Evolutionary conservation across 1,140 invertebrate genomes (phyloP).

Genomic region (Pemphigus obesinymphae): DNA sequence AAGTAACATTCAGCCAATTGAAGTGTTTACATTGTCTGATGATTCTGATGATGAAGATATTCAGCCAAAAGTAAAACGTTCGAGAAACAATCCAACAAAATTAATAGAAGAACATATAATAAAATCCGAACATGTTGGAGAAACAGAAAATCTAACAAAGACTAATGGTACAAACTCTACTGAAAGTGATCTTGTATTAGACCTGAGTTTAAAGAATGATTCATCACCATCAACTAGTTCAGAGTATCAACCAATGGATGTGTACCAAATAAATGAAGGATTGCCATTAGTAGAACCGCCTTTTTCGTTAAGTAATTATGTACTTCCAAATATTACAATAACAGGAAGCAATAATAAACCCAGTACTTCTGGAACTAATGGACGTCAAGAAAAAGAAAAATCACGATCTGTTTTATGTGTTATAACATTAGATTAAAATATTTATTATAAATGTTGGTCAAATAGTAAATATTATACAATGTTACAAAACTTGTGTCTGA

Average conservation of each 20-base stretch:
- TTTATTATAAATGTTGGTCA: background rate
- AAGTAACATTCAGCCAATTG: background rate
- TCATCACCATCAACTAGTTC: background rate
- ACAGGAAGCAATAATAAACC: background rate
- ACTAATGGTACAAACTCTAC: background rate
- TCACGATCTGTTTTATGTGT: background rate
- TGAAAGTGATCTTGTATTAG: constrained; percentile 10
- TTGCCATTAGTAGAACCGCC: background rate
- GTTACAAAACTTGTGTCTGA: background rate
- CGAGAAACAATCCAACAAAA: background rate
- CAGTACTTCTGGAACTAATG: background rate
- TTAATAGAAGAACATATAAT: background rate
- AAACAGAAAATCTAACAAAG: background rate
- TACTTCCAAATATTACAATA: background rate
- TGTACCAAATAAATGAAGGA: constrained; percentile 13
- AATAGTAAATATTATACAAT: background rate
- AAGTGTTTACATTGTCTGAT: constrained; percentile 30
- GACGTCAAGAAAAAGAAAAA: background rate
- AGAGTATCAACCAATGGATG: background rate
- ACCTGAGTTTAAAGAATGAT: constrained; percentile 12
- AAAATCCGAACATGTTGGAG: background rate
- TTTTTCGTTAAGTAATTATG: background rate
- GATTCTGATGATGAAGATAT: background rate
- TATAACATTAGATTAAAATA: constrained; percentile 34
- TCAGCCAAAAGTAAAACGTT: background rate